These are phyloP conservation scores for Mactra quadrangularis DNA, from an alignment of 1,140 invertebrate species.

Conservation along the genomic window DNA sequence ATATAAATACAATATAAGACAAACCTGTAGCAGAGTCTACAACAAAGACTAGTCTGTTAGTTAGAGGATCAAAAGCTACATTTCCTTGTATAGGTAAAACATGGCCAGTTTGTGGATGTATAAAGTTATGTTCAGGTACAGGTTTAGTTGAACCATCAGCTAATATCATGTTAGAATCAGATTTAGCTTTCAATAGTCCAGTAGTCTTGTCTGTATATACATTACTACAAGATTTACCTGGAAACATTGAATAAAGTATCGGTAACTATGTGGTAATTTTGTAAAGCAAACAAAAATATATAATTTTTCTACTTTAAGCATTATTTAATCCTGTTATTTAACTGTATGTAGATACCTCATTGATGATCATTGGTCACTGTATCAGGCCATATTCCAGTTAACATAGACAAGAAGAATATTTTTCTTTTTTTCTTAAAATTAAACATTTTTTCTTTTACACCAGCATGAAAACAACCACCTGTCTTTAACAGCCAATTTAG, in stretches of 20 bases:
- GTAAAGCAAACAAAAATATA: background rate
- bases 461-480: no score
- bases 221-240: constrained; percentile 63
- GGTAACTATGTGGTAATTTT: background rate
- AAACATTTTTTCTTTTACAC: no score
- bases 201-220: constrained; percentile 71
- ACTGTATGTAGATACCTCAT: no score
- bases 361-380: no score
- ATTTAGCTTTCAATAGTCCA: constrained; percentile 74
- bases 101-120: constrained; percentile 80
- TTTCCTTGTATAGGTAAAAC: constrained; percentile 79
- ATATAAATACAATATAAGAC: background rate
- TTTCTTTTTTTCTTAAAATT: no score
- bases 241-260: background rate
- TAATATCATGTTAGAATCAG: constrained; percentile 72
- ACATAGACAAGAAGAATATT: no score
- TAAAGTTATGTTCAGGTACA: constrained; percentile 74
- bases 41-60: constrained; percentile 77
- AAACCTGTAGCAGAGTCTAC: constrained; percentile 80
- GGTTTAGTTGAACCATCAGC: constrained; percentile 69
- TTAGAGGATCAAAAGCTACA: constrained; percentile 78
- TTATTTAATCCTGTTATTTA: no score
- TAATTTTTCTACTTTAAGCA: no score
- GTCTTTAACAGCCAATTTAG: no score
- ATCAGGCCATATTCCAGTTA: no score